Evolutionary conservation across 1,140 invertebrate genomes (phyloP).

Genomic region (Apolygus lucorum): DNA sequence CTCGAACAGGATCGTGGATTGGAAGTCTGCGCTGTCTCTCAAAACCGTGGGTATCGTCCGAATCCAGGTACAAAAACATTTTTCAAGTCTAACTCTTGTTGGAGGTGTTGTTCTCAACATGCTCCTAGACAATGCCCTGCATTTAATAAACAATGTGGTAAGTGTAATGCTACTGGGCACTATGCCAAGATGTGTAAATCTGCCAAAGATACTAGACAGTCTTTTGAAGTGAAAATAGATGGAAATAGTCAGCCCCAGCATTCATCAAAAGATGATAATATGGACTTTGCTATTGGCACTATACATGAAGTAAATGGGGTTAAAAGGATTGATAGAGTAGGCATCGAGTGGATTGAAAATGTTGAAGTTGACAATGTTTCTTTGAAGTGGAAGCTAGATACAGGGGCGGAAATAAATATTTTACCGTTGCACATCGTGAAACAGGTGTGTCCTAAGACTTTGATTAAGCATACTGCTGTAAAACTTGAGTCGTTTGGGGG

Average conservation of each 20-base stretch:
- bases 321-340: background rate
- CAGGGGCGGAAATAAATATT: background rate
- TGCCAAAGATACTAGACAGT: background rate
- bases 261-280: background rate
- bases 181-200: background rate
- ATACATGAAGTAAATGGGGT: background rate
- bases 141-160: background rate
- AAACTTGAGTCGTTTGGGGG: background rate
- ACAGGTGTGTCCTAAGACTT: background rate
- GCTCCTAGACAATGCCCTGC: background rate
- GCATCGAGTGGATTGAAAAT: background rate
- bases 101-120: background rate
- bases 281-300: background rate
- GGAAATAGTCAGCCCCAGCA: background rate
- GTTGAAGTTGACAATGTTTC: background rate
- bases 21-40: background rate
- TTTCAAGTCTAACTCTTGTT: background rate
- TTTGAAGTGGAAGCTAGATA: background rate
- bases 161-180: background rate
- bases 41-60: background rate
- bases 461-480: background rate
- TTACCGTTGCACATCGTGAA: background rate
- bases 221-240: background rate
- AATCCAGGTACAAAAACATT: background rate
- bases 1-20: no score